Base-by-base conservation (phyloP, 2,797 vertebrate species). In the Peromyscus eremicus region DNA sequence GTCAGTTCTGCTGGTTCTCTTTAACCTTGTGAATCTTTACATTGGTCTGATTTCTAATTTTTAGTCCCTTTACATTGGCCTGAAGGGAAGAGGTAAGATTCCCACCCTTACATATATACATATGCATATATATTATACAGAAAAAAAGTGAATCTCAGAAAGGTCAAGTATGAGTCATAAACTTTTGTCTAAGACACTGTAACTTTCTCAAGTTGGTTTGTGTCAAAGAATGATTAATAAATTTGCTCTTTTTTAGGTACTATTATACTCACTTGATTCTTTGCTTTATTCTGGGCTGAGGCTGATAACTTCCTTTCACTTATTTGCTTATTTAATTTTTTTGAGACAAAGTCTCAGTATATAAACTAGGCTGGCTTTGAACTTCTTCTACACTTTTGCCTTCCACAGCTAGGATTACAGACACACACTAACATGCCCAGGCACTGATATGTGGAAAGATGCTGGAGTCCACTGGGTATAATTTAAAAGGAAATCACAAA, bases 151-250 rank as follows among this genome's bases (percentile, higher is more conserved):
- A 82, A 84, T n/a, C 64, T 89, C 57, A 77, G 34, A 46, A 87
- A 93, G 92, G 85, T 94, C 70, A 97, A 94, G 90, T 49, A 88
- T 29, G 81, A 92, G 75, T 57, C 91, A 97, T 57, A 97, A 94
- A 80, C n/a, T 76, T 83, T 95, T 94, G 66, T 73, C 32, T 91
- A 96, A 89, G 66, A 52, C 79, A 68, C 25, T 71, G 29, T n/a
- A 95, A 95, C 49, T 46, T 96, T 91, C 91, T 43, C 92, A 89
- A 95, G 86, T 71, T 91, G 95, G 66, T 17, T 89, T 95, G 52
- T 90, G 96, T 94, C 75, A 86, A 96, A 95, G 32, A 96, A 40
- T 80, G 95, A 93, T 96, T 95, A 81, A 87, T 94, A 84, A 92
- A 49, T 89, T 92, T 95, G 68, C 52, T 43, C 29, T 60, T 95